Evolutionary conservation across 2,113 vertebrate genomes (phyloP), one percentile per base, ranked within the genome.

Genomic region (Scophthalmus maximus): DNA sequence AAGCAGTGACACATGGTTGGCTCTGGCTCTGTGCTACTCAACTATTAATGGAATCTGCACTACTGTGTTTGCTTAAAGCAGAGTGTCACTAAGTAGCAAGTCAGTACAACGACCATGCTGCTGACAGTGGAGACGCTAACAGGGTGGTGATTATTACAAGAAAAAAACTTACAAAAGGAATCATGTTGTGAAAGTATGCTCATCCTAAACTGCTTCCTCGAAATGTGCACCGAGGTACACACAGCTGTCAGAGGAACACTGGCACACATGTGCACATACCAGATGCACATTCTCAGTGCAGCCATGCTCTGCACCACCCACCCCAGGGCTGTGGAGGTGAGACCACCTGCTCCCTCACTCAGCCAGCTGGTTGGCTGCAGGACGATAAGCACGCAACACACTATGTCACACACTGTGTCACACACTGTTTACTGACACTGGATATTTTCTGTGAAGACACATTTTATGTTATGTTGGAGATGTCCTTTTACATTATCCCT

Each of bases 341-440:
- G 70, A 65, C 65, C 75, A 74, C 75, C 75, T 78, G 80, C 70
- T 74, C 46, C 55, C 40, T 49, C 50, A 25, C 42, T 69, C 60
- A 14, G 40, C 68, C 70, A 49, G 59, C 65, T 73, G 68, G 25
- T 47, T 27, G 9, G 50, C 47, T 58, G 26, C 27, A 53, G 34
- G 15, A 69, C 30, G 59, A 18, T n/a, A n/a, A 23, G 50, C 12
- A 22, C 25, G 36, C 22, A 55, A 32, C 26, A 69, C 36, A 42
- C 23, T 22, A 20, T 34, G 20, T 5, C 46, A 34, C 38, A 32
- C 58, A 9, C 26, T n/a, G 29, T 57, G 51, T 53, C 26, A 53
- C 30, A 22, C 32, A 58, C 32, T 9, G 25, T 67, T 66, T 29
- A 53, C 50, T 42, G 26, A 22, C 42, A 59, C 42, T 23, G 15